These are phyloP conservation scores for Erannis defoliaria DNA, from an alignment of 2,888 invertebrate species.

Conservation along the genomic window DNA sequence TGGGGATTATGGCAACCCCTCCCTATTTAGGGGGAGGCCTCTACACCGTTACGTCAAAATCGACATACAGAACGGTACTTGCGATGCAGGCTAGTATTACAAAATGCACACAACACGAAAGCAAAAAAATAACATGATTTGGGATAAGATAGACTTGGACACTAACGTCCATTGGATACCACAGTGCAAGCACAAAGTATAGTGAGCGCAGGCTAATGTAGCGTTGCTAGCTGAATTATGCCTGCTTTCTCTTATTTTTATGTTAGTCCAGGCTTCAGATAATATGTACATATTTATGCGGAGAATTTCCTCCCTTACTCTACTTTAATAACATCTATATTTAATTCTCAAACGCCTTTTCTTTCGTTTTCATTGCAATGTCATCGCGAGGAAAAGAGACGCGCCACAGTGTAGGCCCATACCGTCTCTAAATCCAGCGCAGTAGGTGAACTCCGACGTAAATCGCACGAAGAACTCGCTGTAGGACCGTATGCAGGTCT, in stretches of 20 bases:
- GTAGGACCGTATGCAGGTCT: slow-evolving; percentile 87
- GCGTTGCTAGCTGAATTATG: background rate
- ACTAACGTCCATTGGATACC: background rate
- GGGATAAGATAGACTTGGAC: too few relatives aligned
- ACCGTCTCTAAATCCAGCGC: slow-evolving; percentile 83
- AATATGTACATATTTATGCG: too few relatives aligned
- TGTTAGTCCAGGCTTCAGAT: background rate
- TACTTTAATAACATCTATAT: too few relatives aligned
- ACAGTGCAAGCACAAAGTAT: background rate
- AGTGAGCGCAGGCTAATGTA: background rate
- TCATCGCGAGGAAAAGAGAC: too few relatives aligned
- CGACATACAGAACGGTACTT: too few relatives aligned
- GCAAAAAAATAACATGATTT: background rate
- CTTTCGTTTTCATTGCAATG: background rate
- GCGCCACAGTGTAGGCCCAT: too few relatives aligned
- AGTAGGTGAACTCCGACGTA: slow-evolving; percentile 85
- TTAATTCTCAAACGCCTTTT: too few relatives aligned
- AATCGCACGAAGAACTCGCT: slow-evolving; percentile 87
- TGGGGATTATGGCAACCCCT: too few relatives aligned
- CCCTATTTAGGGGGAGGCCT: too few relatives aligned
- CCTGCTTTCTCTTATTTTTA: background rate
- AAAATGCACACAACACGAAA: background rate
- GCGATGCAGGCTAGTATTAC: background rate
- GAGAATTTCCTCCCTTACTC: too few relatives aligned
- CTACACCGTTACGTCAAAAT: too few relatives aligned